phyloP scores from a whole-genome alignment of 2,113 vertebrate genomes.

The Platysternon megacephalum region DNA sequence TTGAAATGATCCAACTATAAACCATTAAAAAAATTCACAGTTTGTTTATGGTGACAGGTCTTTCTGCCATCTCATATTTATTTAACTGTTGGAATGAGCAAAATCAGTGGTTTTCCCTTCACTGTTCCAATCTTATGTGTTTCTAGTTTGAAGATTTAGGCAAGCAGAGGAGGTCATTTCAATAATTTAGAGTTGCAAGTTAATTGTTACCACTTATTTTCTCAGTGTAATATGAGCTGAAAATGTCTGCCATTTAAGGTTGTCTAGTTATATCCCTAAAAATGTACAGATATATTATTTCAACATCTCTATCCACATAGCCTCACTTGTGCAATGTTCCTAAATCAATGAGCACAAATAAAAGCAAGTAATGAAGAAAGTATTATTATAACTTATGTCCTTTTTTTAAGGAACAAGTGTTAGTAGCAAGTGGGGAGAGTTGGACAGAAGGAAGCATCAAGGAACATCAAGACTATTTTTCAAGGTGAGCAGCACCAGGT shows the following conservation, averaged over 20 bases:
- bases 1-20: not conserved
- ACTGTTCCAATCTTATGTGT: not conserved
- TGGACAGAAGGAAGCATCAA: not conserved
- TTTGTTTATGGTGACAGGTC: not conserved
- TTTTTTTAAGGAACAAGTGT: not conserved
- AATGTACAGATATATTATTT: not conserved
- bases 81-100: not conserved
- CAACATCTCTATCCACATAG: accelerated
- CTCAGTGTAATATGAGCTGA: not conserved
- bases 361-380: not conserved
- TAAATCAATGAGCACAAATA: not conserved
- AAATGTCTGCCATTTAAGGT: not conserved
- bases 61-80: not conserved
- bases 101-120: not conserved
- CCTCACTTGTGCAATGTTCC: no score
- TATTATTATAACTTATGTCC: not conserved
- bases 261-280: not conserved
- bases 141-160: not conserved
- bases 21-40: not conserved
- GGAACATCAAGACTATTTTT: not conserved
- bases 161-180: not conserved
- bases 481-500: not conserved
- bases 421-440: not conserved
- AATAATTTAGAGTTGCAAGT: not conserved
- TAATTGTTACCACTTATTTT: not conserved